Evolutionary conservation across 2,113 vertebrate genomes (phyloP), one percentile per base, ranked within the genome.

Genomic region (Thunnus thynnus): DNA sequence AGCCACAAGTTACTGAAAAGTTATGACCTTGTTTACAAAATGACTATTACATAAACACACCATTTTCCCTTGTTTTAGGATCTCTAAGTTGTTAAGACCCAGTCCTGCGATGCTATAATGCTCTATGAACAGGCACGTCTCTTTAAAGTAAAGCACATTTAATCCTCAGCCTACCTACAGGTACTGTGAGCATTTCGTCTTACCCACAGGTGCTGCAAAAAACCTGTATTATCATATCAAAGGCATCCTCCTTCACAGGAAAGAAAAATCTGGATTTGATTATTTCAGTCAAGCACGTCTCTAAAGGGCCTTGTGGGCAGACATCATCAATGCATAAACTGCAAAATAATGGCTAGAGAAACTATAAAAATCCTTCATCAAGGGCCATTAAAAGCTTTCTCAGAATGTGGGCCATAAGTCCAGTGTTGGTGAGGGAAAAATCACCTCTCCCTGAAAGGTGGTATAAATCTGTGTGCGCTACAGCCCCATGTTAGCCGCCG

Each of bases 201-300:
- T 62, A 68, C 69, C 83, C 71, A 88, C 66, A 85, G 78, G 88
- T 91, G 61, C 86, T 32, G 25, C 68, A 74, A 50, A 84, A 77
- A 11, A 46, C 0, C 22, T 8, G 22, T 52, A 89, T 91, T 88
- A 92, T 91, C 88, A 93, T 91, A 92, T 93, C 88, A 93, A 94
- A 92, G 81, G 69, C 54, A 78, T 71, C 60, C 65, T 77, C 73
- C 78, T 82, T 89, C 72, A 71, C 72, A 66, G 60, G 55, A 84
- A 84, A 73, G 82, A 89, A 85, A 85, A 77, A 86, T 87, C 61
- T 64, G 62, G 51, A 90, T 85, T 82, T 91, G 89, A 88, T 87
- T 61, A 89, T 91, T 90, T 89, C 83, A 91, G 75, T 78, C 68
- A 57, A 84, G 68, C 76, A 65, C 48, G 68, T 75, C 64, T 73